Evolutionary conservation across 2,797 vertebrate species (phyloP).

Genomic region (Gallinago nigripennis): DNA sequence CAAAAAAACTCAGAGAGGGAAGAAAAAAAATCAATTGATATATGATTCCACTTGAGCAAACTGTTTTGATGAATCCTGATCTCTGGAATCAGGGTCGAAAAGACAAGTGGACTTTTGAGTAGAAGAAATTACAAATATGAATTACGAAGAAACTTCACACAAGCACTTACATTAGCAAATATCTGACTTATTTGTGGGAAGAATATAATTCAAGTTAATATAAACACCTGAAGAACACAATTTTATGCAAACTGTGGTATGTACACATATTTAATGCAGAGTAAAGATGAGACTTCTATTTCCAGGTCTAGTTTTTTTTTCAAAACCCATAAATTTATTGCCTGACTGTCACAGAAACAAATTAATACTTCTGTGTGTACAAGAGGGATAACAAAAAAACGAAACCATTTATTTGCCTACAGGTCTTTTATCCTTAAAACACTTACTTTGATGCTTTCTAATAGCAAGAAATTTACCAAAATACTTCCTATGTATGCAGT

Average conservation of each 20-base stretch:
- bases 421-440: neutral
- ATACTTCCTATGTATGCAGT: neutral
- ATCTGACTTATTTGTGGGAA: neutral
- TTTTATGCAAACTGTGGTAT: neutral
- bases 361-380: neutral
- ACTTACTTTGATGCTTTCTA: neutral
- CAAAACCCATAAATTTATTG: neutral
- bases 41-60: neutral
- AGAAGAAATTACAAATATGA: neutral
- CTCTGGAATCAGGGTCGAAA: conserved; percentile 29
- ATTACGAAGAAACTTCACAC: neutral
- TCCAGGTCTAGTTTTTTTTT: neutral
- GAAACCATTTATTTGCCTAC: neutral
- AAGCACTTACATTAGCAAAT: neutral
- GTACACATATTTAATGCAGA: neutral
- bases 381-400: neutral
- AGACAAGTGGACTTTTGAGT: neutral
- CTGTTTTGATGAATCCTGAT: conserved; percentile 4
- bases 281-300: neutral
- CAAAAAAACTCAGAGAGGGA: neutral
- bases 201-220: neutral
- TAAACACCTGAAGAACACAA: neutral
- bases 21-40: neutral
- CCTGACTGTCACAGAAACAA: neutral
- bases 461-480: neutral